Evolutionary conservation across 2,113 vertebrate genomes (phyloP).

Genomic region (Burhinus bistriatus): DNA sequence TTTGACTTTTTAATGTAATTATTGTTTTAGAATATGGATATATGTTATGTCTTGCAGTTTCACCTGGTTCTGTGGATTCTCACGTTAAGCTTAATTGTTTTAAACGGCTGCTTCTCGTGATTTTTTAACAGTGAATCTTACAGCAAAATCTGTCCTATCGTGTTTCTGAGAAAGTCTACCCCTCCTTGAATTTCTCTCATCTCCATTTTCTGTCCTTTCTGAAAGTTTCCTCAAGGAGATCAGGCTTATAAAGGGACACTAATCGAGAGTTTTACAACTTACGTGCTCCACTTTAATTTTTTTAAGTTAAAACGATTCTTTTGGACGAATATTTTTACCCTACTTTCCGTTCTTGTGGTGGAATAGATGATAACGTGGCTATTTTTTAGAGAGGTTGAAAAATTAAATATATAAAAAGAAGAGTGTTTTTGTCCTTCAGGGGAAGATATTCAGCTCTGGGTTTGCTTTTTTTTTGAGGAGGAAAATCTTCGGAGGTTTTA

Average conservation of each 20-base stretch:
- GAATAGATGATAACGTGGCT: fast-evolving
- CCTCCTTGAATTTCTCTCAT: fast-evolving
- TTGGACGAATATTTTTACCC: fast-evolving
- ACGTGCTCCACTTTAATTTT: fast-evolving
- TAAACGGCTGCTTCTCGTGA: fast-evolving
- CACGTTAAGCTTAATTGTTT: fast-evolving
- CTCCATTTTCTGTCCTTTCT: fast-evolving
- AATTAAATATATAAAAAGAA: background rate
- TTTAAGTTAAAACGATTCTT: fast-evolving
- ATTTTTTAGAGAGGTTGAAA: background rate
- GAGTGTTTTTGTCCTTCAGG: fast-evolving
- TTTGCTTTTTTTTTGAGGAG: fast-evolving
- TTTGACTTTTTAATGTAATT: background rate
- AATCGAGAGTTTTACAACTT: fast-evolving
- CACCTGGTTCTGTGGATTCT: background rate
- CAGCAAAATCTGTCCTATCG: background rate
- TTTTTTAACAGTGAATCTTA: background rate
- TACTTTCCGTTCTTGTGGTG: background rate
- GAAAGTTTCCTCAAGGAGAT: background rate
- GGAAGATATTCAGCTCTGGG: fast-evolving
- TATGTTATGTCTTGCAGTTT: background rate
- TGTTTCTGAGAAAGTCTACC: background rate
- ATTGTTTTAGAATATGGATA: fast-evolving
- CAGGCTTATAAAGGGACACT: background rate
- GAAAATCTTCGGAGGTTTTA: background rate